Percentiles rank a stretch among this genome's conserved stretches.
These are phyloP conservation scores for Lepus europaeus DNA, from an alignment of 2,113 vertebrate genomes.

Conservation along the genomic window DNA sequence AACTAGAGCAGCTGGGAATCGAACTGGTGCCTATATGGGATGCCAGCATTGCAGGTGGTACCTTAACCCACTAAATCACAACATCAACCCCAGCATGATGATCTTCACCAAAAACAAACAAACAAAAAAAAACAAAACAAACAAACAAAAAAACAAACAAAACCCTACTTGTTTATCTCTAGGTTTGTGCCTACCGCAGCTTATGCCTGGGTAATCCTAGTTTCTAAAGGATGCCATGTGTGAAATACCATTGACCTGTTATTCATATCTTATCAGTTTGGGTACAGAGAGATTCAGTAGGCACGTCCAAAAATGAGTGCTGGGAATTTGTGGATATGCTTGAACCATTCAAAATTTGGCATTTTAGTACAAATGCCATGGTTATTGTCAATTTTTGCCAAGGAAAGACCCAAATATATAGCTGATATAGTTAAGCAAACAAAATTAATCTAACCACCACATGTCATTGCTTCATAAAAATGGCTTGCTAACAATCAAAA, in stretches of 20 bases:
- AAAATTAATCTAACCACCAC: background rate
- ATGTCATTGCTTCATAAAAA: background rate
- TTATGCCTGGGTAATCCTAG: background rate
- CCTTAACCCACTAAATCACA: too few species aligned
- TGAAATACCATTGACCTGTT: background rate
- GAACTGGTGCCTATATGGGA: too few species aligned
- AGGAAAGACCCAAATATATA: background rate
- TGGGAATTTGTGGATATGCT: background rate
- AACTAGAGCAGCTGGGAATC: too few species aligned
- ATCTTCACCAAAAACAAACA: background rate
- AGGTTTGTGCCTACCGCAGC: background rate
- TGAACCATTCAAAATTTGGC: background rate
- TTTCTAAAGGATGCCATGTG: background rate
- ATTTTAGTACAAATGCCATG: background rate
- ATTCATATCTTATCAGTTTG: background rate
- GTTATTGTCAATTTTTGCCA: background rate
- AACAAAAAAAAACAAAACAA: too few species aligned
- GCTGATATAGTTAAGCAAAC: background rate
- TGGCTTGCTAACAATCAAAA: background rate
- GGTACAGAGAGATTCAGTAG: background rate
- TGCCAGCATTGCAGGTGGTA: too few species aligned
- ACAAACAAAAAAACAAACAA: constrained; percentile 11
- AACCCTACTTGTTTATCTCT: background rate
- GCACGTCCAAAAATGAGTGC: background rate
- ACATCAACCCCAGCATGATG: background rate